Evolutionary conservation across 2,113 vertebrate genomes (phyloP).

Genomic region (Lamprologus tigripictilis): DNA sequence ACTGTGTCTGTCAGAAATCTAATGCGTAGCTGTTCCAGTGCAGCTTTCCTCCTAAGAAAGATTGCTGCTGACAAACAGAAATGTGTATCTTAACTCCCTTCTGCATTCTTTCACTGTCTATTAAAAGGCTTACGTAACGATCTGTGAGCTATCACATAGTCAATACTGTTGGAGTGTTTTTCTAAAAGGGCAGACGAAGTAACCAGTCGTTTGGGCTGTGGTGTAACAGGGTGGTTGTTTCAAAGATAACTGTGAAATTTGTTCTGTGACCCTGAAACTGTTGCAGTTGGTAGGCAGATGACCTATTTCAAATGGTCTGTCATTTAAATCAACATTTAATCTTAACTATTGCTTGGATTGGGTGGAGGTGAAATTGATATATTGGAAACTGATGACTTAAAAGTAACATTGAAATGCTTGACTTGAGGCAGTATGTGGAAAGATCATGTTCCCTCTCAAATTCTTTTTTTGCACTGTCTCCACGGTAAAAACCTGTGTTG

Average conservation of each 20-base stretch:
- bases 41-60: not conserved
- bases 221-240: not conserved
- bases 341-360: not conserved
- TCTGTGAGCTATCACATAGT: not conserved
- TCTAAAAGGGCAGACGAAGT: not conserved
- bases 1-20: not conserved
- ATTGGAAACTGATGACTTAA: not conserved
- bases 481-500: not conserved
- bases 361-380: not conserved
- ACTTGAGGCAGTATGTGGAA: not conserved
- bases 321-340: not conserved
- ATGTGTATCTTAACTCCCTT: slow-evolving; percentile 24
- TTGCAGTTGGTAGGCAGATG: not conserved
- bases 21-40: not conserved
- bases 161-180: not conserved
- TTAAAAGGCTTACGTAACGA: slow-evolving; percentile 18
- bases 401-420: not conserved
- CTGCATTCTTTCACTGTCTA: slow-evolving; percentile 43
- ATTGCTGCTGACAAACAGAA: slow-evolving; percentile 17
- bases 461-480: not conserved
- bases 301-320: not conserved
- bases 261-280: not conserved
- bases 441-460: not conserved
- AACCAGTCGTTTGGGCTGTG: not conserved
- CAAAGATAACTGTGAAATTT: not conserved